A percentile compares a stretch with the other conserved stretches of the same genome.
phyloP scores from a whole-genome alignment of 2,797 vertebrate species.

The Myotis findleyi region DNA sequence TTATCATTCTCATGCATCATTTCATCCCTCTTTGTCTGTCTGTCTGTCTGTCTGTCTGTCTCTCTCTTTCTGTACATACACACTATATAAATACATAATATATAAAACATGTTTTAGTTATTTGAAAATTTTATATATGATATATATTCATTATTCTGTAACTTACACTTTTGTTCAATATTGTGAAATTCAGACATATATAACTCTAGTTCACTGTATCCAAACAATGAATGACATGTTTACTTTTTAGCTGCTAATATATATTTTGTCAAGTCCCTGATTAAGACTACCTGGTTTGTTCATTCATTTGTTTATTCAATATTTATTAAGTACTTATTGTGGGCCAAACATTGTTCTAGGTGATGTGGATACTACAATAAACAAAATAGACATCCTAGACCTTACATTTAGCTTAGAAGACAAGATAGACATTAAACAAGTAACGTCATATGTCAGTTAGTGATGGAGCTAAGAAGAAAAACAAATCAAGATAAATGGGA shows the following conservation, averaged over 20 bases:
- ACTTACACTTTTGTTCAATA: background rate
- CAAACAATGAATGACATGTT: background rate
- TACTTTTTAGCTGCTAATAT: background rate
- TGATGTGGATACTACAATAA: background rate
- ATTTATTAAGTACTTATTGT: conserved; percentile 29
- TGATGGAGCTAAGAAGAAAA: background rate
- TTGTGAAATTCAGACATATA: background rate
- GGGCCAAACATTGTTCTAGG: background rate
- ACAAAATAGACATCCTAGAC: background rate
- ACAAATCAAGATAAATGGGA: background rate
- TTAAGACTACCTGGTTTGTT: background rate
- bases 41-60: background rate
- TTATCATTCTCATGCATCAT: background rate
- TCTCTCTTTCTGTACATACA: background rate
- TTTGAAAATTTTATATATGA: background rate
- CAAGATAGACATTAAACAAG: conserved; percentile 8
- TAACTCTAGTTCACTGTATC: background rate
- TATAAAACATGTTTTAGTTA: conserved; percentile 2
- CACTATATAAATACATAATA: background rate
- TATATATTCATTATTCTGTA: conserved; percentile 18
- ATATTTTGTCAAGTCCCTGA: conserved; percentile 8
- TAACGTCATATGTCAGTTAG: background rate
- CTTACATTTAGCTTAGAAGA: background rate
- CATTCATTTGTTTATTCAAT: conserved; percentile 39
- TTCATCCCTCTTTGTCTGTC: background rate